Evolutionary conservation across 2,113 vertebrate species (phyloP).

Genomic region (Poecile atricapillus): DNA sequence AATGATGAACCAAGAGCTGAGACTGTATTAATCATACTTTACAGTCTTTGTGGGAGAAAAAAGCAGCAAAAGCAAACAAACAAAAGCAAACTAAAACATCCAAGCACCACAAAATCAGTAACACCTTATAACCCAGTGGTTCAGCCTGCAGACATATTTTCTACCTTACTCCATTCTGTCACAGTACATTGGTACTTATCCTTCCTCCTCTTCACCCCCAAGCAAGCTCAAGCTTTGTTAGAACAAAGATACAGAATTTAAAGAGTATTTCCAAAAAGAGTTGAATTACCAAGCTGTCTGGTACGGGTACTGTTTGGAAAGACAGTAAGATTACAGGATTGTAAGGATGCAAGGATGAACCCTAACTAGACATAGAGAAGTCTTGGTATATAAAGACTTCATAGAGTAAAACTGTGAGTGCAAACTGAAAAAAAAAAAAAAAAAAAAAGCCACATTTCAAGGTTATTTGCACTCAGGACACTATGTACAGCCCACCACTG

Average conservation of each 20-base stretch:
- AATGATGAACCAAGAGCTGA: background rate
- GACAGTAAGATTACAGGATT: background rate
- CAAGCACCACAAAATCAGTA: background rate
- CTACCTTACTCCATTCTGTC: background rate
- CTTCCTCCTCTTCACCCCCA: background rate
- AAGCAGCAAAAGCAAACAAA: background rate
- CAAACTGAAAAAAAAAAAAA: background rate
- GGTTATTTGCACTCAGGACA: background rate
- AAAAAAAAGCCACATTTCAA: fast-evolving
- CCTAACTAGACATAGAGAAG: background rate
- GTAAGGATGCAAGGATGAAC: background rate
- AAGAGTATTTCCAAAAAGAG: background rate
- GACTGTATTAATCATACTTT: background rate
- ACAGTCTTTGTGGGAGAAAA: background rate
- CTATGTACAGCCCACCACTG: fast-evolving
- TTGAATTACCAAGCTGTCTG: background rate
- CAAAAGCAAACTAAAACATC: background rate
- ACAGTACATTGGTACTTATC: background rate
- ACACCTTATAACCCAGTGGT: background rate
- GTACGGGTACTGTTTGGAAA: background rate
- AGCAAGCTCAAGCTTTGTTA: background rate
- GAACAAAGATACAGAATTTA: background rate
- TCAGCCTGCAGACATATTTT: background rate
- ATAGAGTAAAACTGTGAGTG: fast-evolving
- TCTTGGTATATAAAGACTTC: background rate